Evolutionary conservation across 23 tunicate species (phyloP).

Genomic region (Trididemnum nubilum): DNA sequence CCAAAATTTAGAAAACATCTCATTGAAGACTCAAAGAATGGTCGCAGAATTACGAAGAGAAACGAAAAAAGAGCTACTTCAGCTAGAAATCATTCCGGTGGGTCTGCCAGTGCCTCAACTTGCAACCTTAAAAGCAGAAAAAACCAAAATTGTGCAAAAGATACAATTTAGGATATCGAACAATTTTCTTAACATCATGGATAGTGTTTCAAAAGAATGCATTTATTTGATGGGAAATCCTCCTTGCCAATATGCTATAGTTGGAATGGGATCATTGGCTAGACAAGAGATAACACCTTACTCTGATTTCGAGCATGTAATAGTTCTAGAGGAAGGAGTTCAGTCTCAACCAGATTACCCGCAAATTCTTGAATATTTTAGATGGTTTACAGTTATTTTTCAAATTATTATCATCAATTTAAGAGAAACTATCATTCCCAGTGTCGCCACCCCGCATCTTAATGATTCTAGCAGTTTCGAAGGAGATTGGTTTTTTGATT

Average conservation of each 20-base stretch:
- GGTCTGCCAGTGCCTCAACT: neutral
- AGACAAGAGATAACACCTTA: no score
- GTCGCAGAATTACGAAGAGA: neutral
- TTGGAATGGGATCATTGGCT: no score
- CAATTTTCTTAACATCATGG: conserved; percentile 34
- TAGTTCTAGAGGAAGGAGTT: no score
- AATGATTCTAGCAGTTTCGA: neutral
- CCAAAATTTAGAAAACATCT: neutral
- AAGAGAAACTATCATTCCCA: no score
- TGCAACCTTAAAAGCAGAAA: neutral
- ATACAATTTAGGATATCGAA: conserved; percentile 25
- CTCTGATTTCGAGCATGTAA: no score
- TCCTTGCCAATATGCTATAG: conserved; percentile 47
- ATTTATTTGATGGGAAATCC: conserved; percentile 42
- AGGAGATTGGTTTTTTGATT: conserved; percentile 56
- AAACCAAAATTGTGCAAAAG: neutral
- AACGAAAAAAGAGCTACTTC: neutral
- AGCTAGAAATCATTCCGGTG: neutral
- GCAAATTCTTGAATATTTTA: conserved; percentile 42
- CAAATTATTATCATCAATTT: no score
- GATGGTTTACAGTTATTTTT: conserved; percentile 52
- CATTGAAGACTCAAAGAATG: neutral
- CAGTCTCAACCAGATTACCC: conserved; percentile 24
- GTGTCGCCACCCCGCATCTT: conserved; percentile 18
- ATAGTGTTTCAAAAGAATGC: conserved; percentile 26